Percentiles rank a stretch among this genome's conserved stretches.
These are phyloP conservation scores for Chauna torquata DNA, from an alignment of 2,113 vertebrate species.

Conservation along the genomic window DNA sequence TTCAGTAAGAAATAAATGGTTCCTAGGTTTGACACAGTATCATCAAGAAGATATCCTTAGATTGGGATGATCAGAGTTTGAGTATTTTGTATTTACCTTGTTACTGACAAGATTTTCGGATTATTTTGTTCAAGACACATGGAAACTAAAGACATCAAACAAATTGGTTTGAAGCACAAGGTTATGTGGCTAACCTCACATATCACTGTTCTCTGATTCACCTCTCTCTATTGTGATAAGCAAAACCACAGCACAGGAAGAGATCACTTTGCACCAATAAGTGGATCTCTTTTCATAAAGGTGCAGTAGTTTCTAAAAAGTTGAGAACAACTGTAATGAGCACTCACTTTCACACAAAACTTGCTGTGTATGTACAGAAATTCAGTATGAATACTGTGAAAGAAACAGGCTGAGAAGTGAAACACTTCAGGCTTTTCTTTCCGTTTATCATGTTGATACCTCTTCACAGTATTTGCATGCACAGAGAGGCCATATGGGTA, in stretches of 20 bases:
- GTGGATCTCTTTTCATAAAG: neutral
- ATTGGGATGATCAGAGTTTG: neutral
- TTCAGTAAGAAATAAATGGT: neutral
- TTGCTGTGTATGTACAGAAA: neutral
- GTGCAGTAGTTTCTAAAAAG: neutral
- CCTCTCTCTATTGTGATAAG: neutral
- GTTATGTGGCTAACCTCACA: slow-evolving; percentile 43
- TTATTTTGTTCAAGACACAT: neutral
- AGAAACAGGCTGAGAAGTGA: neutral
- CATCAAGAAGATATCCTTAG: neutral
- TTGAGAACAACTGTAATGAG: neutral
- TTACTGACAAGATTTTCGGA: neutral
- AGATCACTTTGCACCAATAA: neutral
- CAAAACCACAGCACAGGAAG: neutral
- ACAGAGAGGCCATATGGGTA: neutral
- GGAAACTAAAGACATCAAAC: neutral
- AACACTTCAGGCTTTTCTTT: neutral
- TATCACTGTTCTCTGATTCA: slow-evolving; percentile 1
- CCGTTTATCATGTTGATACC: neutral
- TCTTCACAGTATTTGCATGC: neutral
- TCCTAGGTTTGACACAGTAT: neutral
- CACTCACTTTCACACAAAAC: neutral
- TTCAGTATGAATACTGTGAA: neutral
- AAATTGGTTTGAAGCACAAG: neutral
- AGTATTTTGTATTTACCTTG: neutral